Evolutionary conservation across 2,797 vertebrate species (phyloP).

Genomic region (Eulemur rubriventer): DNA sequence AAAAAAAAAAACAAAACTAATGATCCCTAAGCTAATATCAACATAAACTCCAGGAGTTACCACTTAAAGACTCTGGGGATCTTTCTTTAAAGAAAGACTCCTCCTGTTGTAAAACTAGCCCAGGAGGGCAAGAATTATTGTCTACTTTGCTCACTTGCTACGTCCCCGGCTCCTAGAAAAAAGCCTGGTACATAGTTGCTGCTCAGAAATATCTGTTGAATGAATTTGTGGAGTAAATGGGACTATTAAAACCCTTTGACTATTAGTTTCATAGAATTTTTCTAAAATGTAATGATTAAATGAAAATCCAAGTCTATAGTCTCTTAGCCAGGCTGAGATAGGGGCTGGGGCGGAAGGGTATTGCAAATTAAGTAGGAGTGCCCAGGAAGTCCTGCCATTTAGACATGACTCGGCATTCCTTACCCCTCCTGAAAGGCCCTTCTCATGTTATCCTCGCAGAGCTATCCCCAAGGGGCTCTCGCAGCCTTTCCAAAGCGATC

Average conservation of each 20-base stretch:
- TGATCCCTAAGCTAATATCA: not conserved
- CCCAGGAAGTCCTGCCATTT: not conserved
- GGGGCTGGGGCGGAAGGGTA: too few relatives aligned
- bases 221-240: not conserved
- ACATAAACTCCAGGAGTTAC: not conserved
- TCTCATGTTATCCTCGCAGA: not conserved
- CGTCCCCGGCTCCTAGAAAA: not conserved
- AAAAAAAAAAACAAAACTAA: not conserved
- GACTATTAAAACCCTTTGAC: not conserved
- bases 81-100: not conserved
- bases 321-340: not conserved
- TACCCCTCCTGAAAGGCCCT: not conserved
- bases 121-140: not conserved
- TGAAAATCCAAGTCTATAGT: not conserved
- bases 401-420: not conserved
- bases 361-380: not conserved
- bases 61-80: not conserved
- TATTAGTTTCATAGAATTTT: not conserved
- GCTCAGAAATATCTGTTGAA: not conserved
- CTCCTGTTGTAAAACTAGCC: not conserved
- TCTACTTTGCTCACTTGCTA: not conserved
- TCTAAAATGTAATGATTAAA: not conserved
- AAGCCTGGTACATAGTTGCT: not conserved
- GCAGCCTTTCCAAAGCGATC: not conserved
- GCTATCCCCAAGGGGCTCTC: not conserved